Evolutionary conservation across 1,140 invertebrate genomes (phyloP), one percentile per base, ranked within the genome.

Genomic region (Colletes gigas): DNA sequence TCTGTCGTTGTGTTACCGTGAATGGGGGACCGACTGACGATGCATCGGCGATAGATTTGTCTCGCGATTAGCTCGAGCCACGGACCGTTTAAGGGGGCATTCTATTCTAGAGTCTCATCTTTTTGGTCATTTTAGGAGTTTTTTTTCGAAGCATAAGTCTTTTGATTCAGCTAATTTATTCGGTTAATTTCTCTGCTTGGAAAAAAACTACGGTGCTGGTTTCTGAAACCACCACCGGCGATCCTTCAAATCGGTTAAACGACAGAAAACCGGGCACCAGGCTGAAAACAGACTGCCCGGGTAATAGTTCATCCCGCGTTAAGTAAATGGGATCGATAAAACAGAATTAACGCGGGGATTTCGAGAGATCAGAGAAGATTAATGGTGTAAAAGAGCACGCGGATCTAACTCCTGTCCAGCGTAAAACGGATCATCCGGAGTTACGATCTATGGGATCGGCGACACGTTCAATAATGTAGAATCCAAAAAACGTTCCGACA

Each of bases 11-110:
- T 62, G 57, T 79, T 57, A 39, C 52, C 17, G 50, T 74, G 55
- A 67, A 30, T 39, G 52, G 30, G n/a, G 3, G 4, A 21, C 17
- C 3, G 63, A 4, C 63, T 47, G 47, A 44, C 70, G 9, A 30
- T 15, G 15, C n/a, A 30, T 8, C 21, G n/a, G 41, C 39, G 47
- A 65, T 54, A 72, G 57, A 83, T 81, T 75, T 84, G 82, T 73
- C 47, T 62, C 72, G 74, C 84, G 77, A 86, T 87, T 86, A 87
- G 50, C 30, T 75, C 52, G 57, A 52, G 44, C 47, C 52, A 30
- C 52, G 68, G 63, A 60, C 78, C 80, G 69, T 50, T 67, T 30
- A 30, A 30, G 30, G 30, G 30, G 30, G 30, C 2, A 2, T 30
- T 2, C 30, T 30, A 30, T 30, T 30, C 30, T 30, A 30, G 30